Evolutionary conservation across 2,113 vertebrate genomes (phyloP).

Genomic region (Burhinus bistriatus): DNA sequence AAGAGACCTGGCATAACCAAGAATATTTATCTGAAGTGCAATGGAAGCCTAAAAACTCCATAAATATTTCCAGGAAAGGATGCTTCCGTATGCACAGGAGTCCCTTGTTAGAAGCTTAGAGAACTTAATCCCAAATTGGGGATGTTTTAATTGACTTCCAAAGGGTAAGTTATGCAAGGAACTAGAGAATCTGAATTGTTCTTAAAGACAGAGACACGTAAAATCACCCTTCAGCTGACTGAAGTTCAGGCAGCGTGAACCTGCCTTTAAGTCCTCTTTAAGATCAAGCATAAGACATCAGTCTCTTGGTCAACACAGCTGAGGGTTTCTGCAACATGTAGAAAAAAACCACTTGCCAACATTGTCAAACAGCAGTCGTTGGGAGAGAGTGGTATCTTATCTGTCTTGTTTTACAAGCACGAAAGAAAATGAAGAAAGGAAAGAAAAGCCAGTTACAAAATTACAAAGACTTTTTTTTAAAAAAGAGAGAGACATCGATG

Average conservation of each 20-base stretch:
- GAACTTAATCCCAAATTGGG: neutral
- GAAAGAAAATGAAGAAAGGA: neutral
- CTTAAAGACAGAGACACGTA: neutral
- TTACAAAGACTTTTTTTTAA: neutral
- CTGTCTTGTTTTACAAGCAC: neutral
- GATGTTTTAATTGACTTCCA: neutral
- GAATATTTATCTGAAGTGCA: neutral
- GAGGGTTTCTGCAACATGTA: neutral
- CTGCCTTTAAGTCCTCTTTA: neutral
- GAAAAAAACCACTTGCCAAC: neutral
- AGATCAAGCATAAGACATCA: neutral
- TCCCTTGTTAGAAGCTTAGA: neutral
- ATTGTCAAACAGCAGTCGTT: neutral
- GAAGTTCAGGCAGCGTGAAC: neutral
- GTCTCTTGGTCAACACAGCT: neutral
- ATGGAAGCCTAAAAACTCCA: neutral
- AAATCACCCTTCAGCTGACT: neutral
- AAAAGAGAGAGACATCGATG: neutral
- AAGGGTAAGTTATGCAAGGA: neutral
- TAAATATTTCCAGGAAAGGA: neutral
- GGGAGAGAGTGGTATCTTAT: neutral
- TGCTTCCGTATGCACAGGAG: neutral
- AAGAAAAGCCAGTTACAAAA: neutral
- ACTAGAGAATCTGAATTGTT: neutral
- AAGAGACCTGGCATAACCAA: neutral